Evolutionary conservation across 2,113 vertebrate species (phyloP), one percentile per base, ranked within the genome.

Genomic region (Grantiella picta): DNA sequence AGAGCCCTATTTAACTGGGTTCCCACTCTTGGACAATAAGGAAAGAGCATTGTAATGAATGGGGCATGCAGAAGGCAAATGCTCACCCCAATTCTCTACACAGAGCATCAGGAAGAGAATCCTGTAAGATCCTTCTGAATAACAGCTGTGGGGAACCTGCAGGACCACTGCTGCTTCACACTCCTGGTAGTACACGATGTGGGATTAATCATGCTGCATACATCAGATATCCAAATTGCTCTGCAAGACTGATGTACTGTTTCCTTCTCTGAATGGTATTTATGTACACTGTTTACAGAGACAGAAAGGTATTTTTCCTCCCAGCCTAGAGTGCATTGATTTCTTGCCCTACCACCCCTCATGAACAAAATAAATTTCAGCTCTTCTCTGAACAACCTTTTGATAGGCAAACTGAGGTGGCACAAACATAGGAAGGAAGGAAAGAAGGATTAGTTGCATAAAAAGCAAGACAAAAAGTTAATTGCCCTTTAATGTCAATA

Each of bases 401-500:
- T 5, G 1, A 60, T 47, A 93, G 72, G 77, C 76, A 90, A 96
- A 94, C 79, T 2, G 52, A 94, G 83, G 82, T 81, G 56, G 79
- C 63, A 90, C 78, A 95, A 85, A 90, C 70, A 69, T 24, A 77
- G 69, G 36, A 63, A 38, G n/a, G 53, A 60, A 72, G 50, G 82
- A 84, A 93, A 84, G 82, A 60, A 36, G 90, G 91, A 95, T 92
- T 73, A 92, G 89, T 45, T 72, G 31, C n/a, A 25, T 61, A 92
- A 97, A 96, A 96, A 94, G 94, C 89, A 96, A 96, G 93, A 88
- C 95, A 97, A 97, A 96, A 97, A 92, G 92, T 96, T 93, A 92
- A 77, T 91, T 93, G 89, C 45, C 63, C 92, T 96, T 90, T 95
- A 95, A 82, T 90, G 95, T 95, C 90, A 82, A 78, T 45, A 28